A percentile compares a stretch with the other conserved stretches of the same genome.
Evolutionary conservation across 2,888 invertebrate species (phyloP).

Genomic region (Machimus rusticus): DNA sequence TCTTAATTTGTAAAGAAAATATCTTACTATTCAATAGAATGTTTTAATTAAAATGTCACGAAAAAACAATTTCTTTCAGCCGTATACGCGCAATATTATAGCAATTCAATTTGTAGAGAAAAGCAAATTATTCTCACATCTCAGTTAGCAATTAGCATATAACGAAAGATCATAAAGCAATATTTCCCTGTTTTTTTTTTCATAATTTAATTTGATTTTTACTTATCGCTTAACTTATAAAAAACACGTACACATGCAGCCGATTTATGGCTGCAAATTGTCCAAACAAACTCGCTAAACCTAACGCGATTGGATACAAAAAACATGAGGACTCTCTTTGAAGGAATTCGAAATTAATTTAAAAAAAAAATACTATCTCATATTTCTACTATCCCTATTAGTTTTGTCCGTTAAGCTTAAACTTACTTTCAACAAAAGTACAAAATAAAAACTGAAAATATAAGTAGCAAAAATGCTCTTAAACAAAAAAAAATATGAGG

Average conservation of each 20-base stretch:
- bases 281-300: background rate
- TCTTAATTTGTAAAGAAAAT: conserved; percentile 11
- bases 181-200: conserved; percentile 29
- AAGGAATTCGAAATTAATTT: background rate
- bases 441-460: background rate
- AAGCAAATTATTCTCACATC: background rate
- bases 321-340: background rate
- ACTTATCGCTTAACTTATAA: background rate
- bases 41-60: conserved; percentile 17
- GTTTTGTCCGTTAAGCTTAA: conserved; percentile 6
- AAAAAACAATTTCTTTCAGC: conserved; percentile 6
- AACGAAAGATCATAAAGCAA: conserved; percentile 5
- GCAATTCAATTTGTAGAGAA: background rate
- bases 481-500: background rate
- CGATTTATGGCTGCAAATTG: background rate
- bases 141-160: background rate
- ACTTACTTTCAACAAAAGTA: conserved; percentile 12
- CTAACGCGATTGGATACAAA: background rate
- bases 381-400: background rate
- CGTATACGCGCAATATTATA: background rate
- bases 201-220: conserved; percentile 14
- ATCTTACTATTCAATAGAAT: conserved; percentile 33
- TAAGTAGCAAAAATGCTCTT: background rate
- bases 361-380: background rate
- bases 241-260: background rate